These are phyloP conservation scores for Spongilla lacustris DNA, from an alignment of 37 sponge, comb jelly and placozoan genomes.

Conservation along the genomic window DNA sequence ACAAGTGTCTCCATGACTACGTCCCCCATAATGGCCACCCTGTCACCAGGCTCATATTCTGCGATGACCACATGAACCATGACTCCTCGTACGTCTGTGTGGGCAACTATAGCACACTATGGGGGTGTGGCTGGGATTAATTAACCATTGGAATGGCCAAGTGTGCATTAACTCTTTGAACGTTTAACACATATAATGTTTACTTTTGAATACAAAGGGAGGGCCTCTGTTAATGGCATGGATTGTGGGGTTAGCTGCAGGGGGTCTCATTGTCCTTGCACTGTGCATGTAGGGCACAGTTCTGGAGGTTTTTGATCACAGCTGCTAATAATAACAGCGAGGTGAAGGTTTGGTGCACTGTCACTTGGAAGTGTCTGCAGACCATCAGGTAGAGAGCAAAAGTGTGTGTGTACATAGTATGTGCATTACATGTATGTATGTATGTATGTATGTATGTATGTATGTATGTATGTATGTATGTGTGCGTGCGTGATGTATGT, in stretches of 20 bases:
- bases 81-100: conserved; percentile 54
- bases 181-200: no score
- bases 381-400: conserved; percentile 54
- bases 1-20: conserved; percentile 81
- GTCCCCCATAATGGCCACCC: conserved; percentile 77
- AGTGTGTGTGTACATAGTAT: not conserved
- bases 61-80: conserved; percentile 71
- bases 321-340: conserved; percentile 69
- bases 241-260: no score
- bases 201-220: no score
- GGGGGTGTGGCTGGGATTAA: no score
- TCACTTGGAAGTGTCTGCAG: conserved; percentile 87
- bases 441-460: not conserved
- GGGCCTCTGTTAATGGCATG: no score
- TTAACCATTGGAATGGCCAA: no score
- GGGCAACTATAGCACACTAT: no score
- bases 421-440: not conserved
- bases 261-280: no score
- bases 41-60: conserved; percentile 80
- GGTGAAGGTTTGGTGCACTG: conserved; percentile 91
- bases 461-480: not conserved
- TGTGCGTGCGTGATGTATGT: no score
- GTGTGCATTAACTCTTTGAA: no score
- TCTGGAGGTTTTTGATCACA: conserved; percentile 90
- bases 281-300: conserved; percentile 54